Evolutionary conservation across 2,797 vertebrate genomes (phyloP).

Genomic region (Erithacus rubecula): DNA sequence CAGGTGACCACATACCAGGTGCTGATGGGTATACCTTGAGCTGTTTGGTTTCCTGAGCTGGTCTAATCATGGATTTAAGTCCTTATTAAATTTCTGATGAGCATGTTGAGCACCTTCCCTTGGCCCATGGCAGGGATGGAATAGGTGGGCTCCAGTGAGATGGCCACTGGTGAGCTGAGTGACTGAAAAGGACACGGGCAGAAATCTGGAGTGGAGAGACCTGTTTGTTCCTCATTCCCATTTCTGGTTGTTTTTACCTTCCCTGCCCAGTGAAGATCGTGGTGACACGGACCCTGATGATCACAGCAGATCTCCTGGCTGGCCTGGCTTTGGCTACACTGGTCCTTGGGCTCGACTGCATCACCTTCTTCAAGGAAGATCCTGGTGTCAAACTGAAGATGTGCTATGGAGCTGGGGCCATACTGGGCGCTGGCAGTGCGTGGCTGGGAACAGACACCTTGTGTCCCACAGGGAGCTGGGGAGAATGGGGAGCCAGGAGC

Average conservation of each 20-base stretch:
- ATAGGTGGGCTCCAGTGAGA: not conserved
- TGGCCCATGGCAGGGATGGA: not conserved
- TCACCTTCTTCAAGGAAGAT: slow-evolving; percentile 68
- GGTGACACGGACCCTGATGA: slow-evolving; percentile 72
- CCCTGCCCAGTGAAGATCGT: slow-evolving; percentile 68
- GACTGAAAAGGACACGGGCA: not conserved
- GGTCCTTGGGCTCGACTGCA: slow-evolving; percentile 65
- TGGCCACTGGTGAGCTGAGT: not conserved
- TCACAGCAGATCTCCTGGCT: slow-evolving; percentile 68
- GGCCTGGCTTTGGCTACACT: slow-evolving; percentile 62
- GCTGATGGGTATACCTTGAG: not conserved
- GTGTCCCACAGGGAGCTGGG: not conserved
- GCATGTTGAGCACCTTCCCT: not conserved
- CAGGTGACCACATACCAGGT: not conserved
- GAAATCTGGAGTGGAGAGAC: not conserved
- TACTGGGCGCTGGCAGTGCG: slow-evolving; percentile 65
- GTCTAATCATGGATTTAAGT: not conserved
- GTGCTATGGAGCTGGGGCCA: slow-evolving; percentile 59
- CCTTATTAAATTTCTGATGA: not conserved
- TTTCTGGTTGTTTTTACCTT: not conserved
- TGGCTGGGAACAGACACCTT: not conserved
- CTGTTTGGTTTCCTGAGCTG: not conserved
- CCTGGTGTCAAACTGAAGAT: slow-evolving; percentile 63
- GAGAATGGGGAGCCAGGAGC: accelerated
- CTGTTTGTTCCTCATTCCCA: not conserved